phyloP scores from a whole-genome alignment of 1,140 invertebrate genomes.

The Holcopasites calliopsidis region DNA sequence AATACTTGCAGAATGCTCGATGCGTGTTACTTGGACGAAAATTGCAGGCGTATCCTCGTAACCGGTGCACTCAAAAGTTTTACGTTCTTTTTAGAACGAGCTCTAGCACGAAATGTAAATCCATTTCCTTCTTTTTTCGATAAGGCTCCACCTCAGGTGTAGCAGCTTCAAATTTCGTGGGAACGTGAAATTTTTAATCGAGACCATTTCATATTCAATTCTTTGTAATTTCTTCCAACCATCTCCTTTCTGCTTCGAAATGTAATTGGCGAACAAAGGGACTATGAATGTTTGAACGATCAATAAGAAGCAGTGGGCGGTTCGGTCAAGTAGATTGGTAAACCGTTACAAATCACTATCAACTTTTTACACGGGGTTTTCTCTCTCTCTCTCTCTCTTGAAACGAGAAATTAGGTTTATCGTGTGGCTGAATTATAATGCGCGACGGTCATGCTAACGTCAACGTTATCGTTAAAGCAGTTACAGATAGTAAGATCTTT shows the following conservation, averaged over 20 bases:
- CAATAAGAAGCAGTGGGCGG: background rate
- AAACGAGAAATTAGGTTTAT: conserved; percentile 20
- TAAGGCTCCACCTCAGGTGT: conserved; percentile 18
- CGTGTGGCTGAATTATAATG: background rate
- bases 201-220: conserved; percentile 1
- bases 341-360: background rate
- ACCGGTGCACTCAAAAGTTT: conserved; percentile 36
- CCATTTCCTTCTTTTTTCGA: conserved; percentile 40
- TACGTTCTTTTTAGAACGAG: conserved; percentile 32
- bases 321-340: background rate
- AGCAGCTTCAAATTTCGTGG: conserved; percentile 28
- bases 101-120: conserved; percentile 41
- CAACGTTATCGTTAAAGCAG: conserved; percentile 35
- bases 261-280: no score
- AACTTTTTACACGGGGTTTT: background rate
- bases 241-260: background rate
- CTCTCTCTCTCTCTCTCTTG: background rate
- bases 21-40: conserved; percentile 8
- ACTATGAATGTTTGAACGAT: no score
- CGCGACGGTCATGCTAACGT: background rate
- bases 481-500: conserved; percentile 43
- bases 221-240: background rate
- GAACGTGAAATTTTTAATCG: background rate
- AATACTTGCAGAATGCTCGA: background rate
- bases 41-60: conserved; percentile 14